Conservation (phyloP, 2,797 vertebrate genomes). For the Sebastes vulpes region DNA sequence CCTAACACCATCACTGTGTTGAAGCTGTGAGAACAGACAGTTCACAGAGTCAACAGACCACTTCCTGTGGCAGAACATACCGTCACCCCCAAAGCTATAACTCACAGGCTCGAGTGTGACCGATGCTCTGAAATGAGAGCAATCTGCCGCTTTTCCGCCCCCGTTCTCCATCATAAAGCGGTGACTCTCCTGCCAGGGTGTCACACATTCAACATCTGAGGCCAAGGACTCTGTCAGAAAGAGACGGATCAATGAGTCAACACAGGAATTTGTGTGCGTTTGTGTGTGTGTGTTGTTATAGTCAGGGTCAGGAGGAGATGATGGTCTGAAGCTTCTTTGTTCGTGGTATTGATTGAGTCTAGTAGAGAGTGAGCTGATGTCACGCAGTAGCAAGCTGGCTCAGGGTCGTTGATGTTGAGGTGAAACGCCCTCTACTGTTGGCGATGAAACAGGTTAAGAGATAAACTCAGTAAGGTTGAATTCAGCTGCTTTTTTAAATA, state of each 20-base stretch:
- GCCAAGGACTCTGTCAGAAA: constrained; percentile 52
- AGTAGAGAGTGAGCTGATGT: constrained; percentile 27
- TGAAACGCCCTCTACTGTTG: constrained; percentile 50
- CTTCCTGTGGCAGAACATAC: constrained; percentile 28
- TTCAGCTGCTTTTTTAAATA: background rate
- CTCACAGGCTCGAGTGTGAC: constrained; percentile 12
- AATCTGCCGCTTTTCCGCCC: constrained; percentile 5
- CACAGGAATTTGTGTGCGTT: constrained; percentile 17
- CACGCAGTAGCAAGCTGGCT: background rate
- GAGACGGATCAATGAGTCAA: constrained; percentile 51
- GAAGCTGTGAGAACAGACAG: constrained; percentile 7
- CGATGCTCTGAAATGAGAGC: constrained; percentile 30
- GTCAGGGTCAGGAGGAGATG: constrained; percentile 44
- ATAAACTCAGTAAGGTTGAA: background rate
- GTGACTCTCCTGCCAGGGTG: constrained; percentile 3
- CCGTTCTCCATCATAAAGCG: constrained; percentile 1
- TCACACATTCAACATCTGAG: constrained; percentile 26
- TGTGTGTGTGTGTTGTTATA: constrained; percentile 18
- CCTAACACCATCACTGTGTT: background rate
- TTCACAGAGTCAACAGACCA: constrained; percentile 6
- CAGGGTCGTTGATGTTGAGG: constrained; percentile 4
- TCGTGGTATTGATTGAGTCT: constrained; percentile 50
- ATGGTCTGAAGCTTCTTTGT: constrained; percentile 35
- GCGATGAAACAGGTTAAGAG: background rate
- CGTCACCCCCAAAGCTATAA: constrained; percentile 3